Conservation (phyloP, 2,888 invertebrate genomes). For the Spodoptera littoralis region DNA sequence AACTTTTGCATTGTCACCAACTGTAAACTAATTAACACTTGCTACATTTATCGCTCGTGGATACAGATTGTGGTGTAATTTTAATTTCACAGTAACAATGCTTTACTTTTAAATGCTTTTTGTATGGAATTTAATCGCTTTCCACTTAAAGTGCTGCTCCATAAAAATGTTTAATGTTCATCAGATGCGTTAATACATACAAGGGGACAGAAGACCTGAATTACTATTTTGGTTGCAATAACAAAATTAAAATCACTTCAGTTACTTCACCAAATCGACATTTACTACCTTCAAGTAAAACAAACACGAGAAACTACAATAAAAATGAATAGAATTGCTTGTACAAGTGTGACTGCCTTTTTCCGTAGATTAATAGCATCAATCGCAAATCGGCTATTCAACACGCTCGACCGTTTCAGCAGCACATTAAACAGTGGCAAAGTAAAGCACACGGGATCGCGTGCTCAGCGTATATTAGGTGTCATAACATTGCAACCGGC, state of each 20-base stretch:
- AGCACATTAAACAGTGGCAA: slow-evolving; percentile 71
- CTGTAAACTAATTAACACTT: slow-evolving; percentile 63
- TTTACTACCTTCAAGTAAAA: slow-evolving; percentile 3
- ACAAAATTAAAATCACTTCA: too few relatives aligned
- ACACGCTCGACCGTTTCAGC: slow-evolving; percentile 67
- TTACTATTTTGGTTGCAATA: too few relatives aligned
- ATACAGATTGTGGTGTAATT: slow-evolving; percentile 48
- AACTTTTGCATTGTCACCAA: slow-evolving; percentile 62
- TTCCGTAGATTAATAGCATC: slow-evolving; percentile 64
- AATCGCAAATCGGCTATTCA: slow-evolving; percentile 68
- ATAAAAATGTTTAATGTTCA: slow-evolving; percentile 3
- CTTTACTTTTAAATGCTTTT: slow-evolving; percentile 29
- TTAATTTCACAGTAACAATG: slow-evolving; percentile 31
- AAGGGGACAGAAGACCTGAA: too few relatives aligned
- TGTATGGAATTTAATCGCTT: slow-evolving; percentile 21
- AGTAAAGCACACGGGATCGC: slow-evolving; percentile 74
- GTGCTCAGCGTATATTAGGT: slow-evolving; percentile 85
- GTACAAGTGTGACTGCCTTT: slow-evolving; percentile 43
- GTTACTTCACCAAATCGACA: not conserved
- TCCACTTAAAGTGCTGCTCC: slow-evolving; percentile 14
- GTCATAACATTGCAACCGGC: slow-evolving; percentile 78
- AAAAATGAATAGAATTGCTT: slow-evolving; percentile 33
- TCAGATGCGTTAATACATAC: not conserved
- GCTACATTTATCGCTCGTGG: slow-evolving; percentile 41
- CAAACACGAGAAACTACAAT: slow-evolving; percentile 27